Evolutionary conservation across 2,113 vertebrate genomes (phyloP).

Genomic region (Pandion haliaetus): DNA sequence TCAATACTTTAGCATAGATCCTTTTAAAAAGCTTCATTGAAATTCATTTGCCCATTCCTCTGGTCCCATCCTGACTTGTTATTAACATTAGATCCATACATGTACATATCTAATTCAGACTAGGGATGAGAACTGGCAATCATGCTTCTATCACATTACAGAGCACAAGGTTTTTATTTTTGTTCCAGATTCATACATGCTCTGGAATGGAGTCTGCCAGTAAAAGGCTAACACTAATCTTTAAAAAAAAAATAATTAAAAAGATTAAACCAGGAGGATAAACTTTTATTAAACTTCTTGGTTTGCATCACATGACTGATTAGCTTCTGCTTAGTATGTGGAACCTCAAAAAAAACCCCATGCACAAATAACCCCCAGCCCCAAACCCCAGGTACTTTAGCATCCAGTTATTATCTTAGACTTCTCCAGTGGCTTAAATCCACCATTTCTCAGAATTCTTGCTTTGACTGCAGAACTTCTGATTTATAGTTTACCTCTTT

Average conservation of each 20-base stretch:
- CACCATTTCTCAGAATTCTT: not conserved
- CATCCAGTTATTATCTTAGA: not conserved
- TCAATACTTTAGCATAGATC: not conserved
- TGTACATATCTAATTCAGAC: not conserved
- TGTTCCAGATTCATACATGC: not conserved
- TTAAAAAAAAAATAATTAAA: not conserved
- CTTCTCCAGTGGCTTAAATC: not conserved
- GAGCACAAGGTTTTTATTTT: not conserved
- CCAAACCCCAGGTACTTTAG: not conserved
- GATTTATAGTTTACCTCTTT: not conserved
- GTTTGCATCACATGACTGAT: not conserved
- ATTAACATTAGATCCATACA: not conserved
- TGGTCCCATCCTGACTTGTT: not conserved
- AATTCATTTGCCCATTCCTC: not conserved
- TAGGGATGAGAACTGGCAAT: not conserved
- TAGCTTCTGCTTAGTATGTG: not conserved
- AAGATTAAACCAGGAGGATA: not conserved
- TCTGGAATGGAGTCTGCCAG: not conserved
- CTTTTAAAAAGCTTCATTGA: not conserved
- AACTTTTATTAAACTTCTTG: not conserved
- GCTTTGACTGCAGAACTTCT: not conserved
- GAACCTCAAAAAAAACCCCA: not conserved
- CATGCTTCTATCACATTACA: not conserved
- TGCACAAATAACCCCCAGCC: not conserved
- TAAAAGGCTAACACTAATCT: not conserved